A percentile compares a stretch with the other conserved stretches of the same genome.
These are phyloP conservation scores for Cephus sareptanus DNA, from an alignment of 2,888 invertebrate genomes.

Conservation along the genomic window DNA sequence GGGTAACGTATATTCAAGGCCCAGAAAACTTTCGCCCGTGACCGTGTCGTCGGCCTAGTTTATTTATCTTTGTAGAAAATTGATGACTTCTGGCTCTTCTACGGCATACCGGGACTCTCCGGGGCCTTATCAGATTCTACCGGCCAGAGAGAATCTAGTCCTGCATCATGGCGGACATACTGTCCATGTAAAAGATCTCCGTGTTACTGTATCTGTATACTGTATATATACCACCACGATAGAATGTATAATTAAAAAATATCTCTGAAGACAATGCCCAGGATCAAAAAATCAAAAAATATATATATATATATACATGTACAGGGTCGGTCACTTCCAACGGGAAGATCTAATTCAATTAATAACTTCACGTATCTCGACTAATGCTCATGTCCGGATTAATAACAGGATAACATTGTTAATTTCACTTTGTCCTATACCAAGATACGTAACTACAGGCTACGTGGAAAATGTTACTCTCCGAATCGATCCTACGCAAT, in stretches of 20 bases:
- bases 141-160: background rate
- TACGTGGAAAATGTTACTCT: too few species aligned
- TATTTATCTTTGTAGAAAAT: slow-evolving; percentile 5
- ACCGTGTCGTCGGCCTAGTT: slow-evolving; percentile 2
- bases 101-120: background rate
- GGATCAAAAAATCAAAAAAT: slow-evolving; percentile 21
- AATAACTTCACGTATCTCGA: background rate
- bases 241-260: too few species aligned
- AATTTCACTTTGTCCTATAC: slow-evolving; percentile 32
- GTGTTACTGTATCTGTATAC: too few species aligned
- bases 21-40: background rate
- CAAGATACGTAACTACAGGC: too few species aligned
- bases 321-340: background rate
- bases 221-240: too few species aligned
- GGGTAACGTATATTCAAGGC: too few species aligned
- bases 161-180: background rate
- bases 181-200: too few species aligned
- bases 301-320: background rate
- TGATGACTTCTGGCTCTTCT: slow-evolving; percentile 6
- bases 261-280: background rate
- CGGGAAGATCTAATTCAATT: background rate
- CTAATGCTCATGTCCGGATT: slow-evolving; percentile 34
- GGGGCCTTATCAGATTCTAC: slow-evolving; percentile 10
- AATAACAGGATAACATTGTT: slow-evolving; percentile 51
- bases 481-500: too few species aligned